Base-by-base conservation (phyloP, 92 coral and sea anemone genomes). In the Palythoa heliodiscus region DNA sequence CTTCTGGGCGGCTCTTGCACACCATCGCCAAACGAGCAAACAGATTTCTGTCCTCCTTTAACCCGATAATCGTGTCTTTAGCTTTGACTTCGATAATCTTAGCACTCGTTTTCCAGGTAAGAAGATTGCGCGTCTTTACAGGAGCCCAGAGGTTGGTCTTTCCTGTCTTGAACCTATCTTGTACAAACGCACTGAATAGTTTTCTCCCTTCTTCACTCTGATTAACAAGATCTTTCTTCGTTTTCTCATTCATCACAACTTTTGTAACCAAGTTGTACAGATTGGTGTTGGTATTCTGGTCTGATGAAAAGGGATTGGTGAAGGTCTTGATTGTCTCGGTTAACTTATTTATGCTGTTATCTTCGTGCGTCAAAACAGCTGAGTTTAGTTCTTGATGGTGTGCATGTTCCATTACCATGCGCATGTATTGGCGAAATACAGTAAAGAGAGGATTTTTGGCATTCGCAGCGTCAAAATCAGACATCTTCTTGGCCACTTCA, bases 41-140 rank as follows among this genome's bases (percentile, higher is more conserved):
- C 14, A 70, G 75, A 38, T 24, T 39, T 40, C 77, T 80, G 72
- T 87, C 92, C 71, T 87, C 86, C 83, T 84, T 87, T 24, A 87
- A 79, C 77, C 84, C 86, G 20, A 85, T 58, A 15, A 80, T 52
- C 63, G 80, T 82, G 25, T 82, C 85, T 68, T 52, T 57, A 10
- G 70, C 84, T 73, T 82, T 83, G 35, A 87, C 89, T 53, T 87
- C 83, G 57, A 80, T 77, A 48, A 43, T 76, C 80, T 88, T 88
- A 25, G 81, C 87, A 29, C 74, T 89, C 52, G 78, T 87, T 83
- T 87, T 78, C 88, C 86, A 87, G 20, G 90, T 87, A 9, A 25
- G 82, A 47, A 91, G 88, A 61, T 88, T 91, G 13, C 94, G 89
- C 88, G 88, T 88, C 83, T 88, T 88, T 86, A 91, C 86, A 14